Conservation (phyloP, 30 jellyfish, hydroid and myxozoan genomes). For the Rhopilema esculentum region DNA sequence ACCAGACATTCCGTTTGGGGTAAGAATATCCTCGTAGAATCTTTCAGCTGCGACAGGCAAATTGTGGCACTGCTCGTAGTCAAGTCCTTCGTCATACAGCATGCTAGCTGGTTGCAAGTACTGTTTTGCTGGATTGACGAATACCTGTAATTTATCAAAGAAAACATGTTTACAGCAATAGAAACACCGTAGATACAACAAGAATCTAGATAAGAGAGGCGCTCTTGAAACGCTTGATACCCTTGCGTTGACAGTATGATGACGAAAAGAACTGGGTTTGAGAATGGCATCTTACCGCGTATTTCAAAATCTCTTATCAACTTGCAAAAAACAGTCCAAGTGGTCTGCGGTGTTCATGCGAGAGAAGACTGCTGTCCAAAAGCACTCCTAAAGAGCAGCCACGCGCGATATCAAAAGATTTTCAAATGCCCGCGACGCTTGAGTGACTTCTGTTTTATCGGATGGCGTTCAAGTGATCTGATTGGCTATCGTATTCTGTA, state of each 20-base stretch:
- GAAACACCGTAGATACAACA: background rate
- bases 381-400: slow-evolving; percentile 30
- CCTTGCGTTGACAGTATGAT: background rate
- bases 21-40: slow-evolving; percentile 73
- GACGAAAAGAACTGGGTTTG: slow-evolving; percentile 66
- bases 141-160: slow-evolving; percentile 20
- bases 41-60: slow-evolving; percentile 57
- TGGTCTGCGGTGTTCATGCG: slow-evolving; percentile 82
- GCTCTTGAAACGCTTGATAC: background rate
- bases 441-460: slow-evolving; percentile 67
- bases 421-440: slow-evolving; percentile 56
- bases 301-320: slow-evolving; percentile 53
- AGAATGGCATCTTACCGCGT: slow-evolving; percentile 69
- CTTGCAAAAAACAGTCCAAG: slow-evolving; percentile 44
- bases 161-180: slow-evolving; percentile 35
- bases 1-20: slow-evolving; percentile 52
- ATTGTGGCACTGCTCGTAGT: slow-evolving; percentile 65
- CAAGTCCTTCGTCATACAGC: slow-evolving; percentile 75
- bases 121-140: slow-evolving; percentile 9
- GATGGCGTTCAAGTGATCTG: slow-evolving; percentile 25
- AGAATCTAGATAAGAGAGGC: background rate
- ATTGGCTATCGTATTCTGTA: slow-evolving; percentile 44
- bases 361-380: slow-evolving; percentile 76
- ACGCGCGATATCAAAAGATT: slow-evolving; percentile 39
- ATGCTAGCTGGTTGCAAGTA: slow-evolving; percentile 34